A percentile compares a stretch with the other conserved stretches of the same genome.
phyloP scores from a whole-genome alignment of 2,113 vertebrate genomes.

The Dasyornis broadbenti region DNA sequence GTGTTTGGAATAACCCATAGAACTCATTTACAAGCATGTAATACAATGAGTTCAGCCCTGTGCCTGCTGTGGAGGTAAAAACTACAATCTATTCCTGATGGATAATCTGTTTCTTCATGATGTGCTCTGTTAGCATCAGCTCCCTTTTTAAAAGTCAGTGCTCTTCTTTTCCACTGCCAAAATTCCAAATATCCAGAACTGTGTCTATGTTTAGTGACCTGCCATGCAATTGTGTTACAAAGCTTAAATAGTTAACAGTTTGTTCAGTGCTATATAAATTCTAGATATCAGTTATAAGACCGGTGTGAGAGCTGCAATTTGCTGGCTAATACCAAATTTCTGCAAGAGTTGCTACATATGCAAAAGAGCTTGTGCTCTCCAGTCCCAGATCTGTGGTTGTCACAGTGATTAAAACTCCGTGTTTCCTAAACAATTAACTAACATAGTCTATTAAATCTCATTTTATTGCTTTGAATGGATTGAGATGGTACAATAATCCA shows the following conservation, averaged over 20 bases:
- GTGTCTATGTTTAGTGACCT: background rate
- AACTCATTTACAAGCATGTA: background rate
- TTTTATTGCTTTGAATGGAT: conserved; percentile 56
- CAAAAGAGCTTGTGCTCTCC: conserved; percentile 38
- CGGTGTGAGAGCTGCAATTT: background rate
- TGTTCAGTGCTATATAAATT: background rate
- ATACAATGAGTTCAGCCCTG: background rate
- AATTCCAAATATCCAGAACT: background rate
- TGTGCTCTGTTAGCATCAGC: background rate
- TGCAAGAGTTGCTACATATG: conserved; percentile 6
- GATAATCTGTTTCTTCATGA: background rate
- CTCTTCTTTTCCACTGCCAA: background rate
- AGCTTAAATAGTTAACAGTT: background rate
- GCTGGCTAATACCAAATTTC: conserved; percentile 35
- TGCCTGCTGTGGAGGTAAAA: background rate
- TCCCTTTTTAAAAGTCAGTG: background rate
- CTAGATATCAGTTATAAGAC: background rate
- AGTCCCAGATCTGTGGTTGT: conserved; percentile 47
- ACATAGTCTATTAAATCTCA: conserved; percentile 61
- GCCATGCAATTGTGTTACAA: background rate
- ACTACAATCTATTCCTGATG: background rate
- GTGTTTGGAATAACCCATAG: background rate
- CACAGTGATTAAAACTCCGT: conserved; percentile 48
- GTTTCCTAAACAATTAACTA: conserved; percentile 68
- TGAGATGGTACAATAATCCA: conserved; percentile 49